Base-by-base conservation (phyloP, 2,113 vertebrate genomes). In the Gymnocephalus cernua region DNA sequence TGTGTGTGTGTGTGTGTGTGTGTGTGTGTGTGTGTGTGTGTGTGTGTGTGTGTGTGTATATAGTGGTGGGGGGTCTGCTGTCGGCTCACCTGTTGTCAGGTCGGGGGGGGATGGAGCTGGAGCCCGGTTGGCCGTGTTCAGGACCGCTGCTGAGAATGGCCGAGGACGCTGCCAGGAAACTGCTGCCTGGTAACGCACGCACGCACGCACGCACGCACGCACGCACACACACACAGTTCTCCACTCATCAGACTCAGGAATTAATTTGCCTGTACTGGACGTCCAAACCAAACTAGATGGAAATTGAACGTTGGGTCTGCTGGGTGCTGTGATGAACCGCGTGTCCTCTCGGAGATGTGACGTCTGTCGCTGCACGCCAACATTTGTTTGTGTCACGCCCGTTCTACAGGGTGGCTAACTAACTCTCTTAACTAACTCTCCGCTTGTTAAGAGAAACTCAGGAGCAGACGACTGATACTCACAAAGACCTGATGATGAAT, bases 91-190 rank as follows among this genome's bases (percentile, higher is more conserved):
- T 99, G 89, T 91, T 99, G 4, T 96, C 97, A 0, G 96, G 96
- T 80, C 95, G 96, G 67, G 97, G 95, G 1, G 97, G 97, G 0
- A 32, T 98, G 61, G 93, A 97, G 63, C 94, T 99, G 15, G 98
- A 99, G 83, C 94, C 88, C 0, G 98, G 97, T 3, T 99, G 98
- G 98, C 98, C 98, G 0, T 99, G 98, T 91, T 95, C 97, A 0
- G 98, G 98, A 0, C 97, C 97, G 3, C 96, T 99, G n/a, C 95
- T 99, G 73, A 95, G 97, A 74, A 97, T 99, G 97, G 98, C 98
- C 0, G 97, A 98, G 87, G 97, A 98, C 41, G 98, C 97, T 0
- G 98, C 98, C 84, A 96, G 96, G 12, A 99, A 97, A 67, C 96
- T 99, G 38, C 95, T 99, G 27, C 98, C 98, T 48, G 98, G 98